phyloP scores from a whole-genome alignment of 2,888 invertebrate genomes.

The Scaptodrosophila latifasciaeformis region DNA sequence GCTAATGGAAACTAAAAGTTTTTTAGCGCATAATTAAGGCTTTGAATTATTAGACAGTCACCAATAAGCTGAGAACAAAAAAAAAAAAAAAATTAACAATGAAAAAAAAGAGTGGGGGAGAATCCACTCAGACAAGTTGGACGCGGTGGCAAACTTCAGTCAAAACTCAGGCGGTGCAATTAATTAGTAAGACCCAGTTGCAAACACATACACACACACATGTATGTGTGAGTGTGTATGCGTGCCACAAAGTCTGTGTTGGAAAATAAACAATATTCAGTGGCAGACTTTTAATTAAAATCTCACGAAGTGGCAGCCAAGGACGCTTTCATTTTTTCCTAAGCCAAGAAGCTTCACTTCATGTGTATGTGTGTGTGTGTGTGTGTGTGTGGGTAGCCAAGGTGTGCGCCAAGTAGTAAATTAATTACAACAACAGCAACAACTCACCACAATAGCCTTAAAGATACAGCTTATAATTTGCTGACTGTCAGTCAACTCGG shows the following conservation, averaged over 20 bases:
- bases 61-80: conserved; percentile 25
- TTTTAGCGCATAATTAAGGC: conserved; percentile 53
- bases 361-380: neutral
- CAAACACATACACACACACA: conserved; percentile 11
- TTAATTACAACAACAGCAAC: neutral
- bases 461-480: too few relatives aligned
- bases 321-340: conserved; percentile 53
- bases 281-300: conserved; percentile 55
- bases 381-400: conserved; percentile 6
- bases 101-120: too few relatives aligned
- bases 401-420: neutral
- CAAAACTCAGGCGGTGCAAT: conserved; percentile 38
- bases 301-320: conserved; percentile 52
- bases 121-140: neutral
- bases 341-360: conserved; percentile 21
- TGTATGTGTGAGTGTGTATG: neutral
- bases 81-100: neutral
- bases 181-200: conserved; percentile 53
- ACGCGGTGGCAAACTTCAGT: neutral
- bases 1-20: conserved; percentile 18
- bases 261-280: conserved; percentile 27
- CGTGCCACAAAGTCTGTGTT: neutral
- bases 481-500: too few relatives aligned
- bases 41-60: conserved; percentile 56
- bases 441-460: neutral